These are phyloP conservation scores for Zapus hudsonius DNA, from an alignment of 2,113 vertebrate species.

Conservation along the genomic window DNA sequence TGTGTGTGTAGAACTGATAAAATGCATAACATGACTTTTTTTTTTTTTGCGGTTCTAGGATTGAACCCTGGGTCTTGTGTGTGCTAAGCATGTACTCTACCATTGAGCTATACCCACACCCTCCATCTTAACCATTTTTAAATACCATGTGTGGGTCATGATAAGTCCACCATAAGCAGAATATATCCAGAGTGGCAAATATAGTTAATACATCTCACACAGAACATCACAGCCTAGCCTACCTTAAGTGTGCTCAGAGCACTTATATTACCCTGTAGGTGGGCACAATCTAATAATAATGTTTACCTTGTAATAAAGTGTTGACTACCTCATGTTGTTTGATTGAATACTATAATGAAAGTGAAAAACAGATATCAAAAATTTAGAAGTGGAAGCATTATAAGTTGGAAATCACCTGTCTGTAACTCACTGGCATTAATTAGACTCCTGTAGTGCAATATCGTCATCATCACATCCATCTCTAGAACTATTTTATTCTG, in stretches of 20 bases:
- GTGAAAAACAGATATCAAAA: neutral
- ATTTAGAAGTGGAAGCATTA: neutral
- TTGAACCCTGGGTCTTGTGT: neutral
- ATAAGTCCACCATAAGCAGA: neutral
- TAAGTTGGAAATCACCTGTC: neutral
- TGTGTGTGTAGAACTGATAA: neutral
- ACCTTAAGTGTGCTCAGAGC: neutral
- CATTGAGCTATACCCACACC: no score
- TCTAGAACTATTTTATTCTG: no score
- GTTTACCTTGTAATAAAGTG: neutral
- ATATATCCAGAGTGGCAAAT: neutral
- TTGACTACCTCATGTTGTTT: neutral
- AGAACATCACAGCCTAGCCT: neutral
- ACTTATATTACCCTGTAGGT: neutral
- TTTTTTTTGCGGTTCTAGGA: neutral
- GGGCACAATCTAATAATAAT: neutral
- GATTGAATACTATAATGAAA: neutral
- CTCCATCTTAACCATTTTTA: neutral
- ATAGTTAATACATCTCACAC: neutral
- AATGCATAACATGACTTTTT: neutral
- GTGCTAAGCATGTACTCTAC: neutral
- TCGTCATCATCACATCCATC: fast-evolving
- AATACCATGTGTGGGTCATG: neutral
- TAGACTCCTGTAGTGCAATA: fast-evolving
- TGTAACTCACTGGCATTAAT: neutral